Evolutionary conservation across 2,797 vertebrate species (phyloP).

Genomic region (Pachyuromys duprasi): DNA sequence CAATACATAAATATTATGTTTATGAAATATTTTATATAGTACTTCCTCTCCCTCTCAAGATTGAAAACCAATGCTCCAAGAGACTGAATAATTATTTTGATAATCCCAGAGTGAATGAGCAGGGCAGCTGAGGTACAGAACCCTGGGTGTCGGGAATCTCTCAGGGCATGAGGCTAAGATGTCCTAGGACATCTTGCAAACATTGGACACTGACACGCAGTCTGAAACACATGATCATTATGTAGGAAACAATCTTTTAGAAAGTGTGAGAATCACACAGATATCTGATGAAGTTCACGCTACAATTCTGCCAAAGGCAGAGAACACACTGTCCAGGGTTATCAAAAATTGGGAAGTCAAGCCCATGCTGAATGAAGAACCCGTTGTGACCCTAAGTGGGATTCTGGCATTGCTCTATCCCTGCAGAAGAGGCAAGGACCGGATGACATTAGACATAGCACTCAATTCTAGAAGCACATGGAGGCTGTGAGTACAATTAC

Average conservation of each 20-base stretch:
- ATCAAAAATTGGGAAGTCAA: conserved; percentile 78
- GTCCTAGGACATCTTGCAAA: conserved; percentile 32
- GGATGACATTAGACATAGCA: conserved; percentile 55
- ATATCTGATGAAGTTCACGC: conserved; percentile 69
- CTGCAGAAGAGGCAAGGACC: conserved; percentile 59
- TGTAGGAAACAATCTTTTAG: conserved; percentile 55
- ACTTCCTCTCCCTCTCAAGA: neutral
- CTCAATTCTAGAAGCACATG: conserved; percentile 66
- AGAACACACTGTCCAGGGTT: conserved; percentile 61
- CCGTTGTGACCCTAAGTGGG: conserved; percentile 67
- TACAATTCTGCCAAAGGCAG: neutral
- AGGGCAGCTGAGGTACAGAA: neutral
- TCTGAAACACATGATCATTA: neutral
- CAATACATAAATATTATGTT: neutral
- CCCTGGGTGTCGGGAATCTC: no score
- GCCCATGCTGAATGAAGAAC: conserved; percentile 73
- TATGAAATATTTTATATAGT: neutral
- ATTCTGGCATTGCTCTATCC: conserved; percentile 64
- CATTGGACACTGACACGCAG: neutral
- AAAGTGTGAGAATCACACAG: conserved; percentile 72
- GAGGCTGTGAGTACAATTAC: no score
- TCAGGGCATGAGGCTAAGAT: neutral
- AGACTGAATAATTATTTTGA: neutral
- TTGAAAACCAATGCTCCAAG: neutral
- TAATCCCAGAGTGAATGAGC: neutral